Conservation (phyloP, 2,888 invertebrate genomes). For the Julus scanicus region DNA sequence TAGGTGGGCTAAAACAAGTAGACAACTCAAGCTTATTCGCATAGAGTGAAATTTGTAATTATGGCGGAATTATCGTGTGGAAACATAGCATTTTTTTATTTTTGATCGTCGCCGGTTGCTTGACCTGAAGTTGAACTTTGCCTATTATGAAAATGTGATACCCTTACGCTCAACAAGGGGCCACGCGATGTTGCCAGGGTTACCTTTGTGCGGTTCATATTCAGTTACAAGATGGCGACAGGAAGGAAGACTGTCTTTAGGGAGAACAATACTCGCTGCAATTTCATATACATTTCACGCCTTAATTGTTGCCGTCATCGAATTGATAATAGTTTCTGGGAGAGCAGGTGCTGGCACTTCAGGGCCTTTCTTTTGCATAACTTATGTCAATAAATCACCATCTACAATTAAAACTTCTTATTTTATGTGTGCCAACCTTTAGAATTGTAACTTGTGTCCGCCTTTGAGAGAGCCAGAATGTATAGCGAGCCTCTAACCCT, state of each 20-base stretch:
- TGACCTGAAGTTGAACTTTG: constrained; percentile 20
- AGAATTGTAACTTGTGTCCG: no score
- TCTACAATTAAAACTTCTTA: neutral
- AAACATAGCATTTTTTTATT: neutral
- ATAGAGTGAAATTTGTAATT: neutral
- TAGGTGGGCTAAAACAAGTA: no score
- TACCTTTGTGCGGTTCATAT: neutral
- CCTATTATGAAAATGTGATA: constrained; percentile 20
- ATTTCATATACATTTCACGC: neutral
- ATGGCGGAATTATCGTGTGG: neutral
- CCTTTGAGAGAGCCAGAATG: no score
- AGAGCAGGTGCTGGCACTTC: neutral
- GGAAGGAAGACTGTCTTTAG: neutral
- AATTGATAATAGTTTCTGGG: neutral
- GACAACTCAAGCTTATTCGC: neutral
- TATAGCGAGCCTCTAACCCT: no score
- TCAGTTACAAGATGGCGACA: constrained; percentile 17
- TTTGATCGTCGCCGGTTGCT: neutral
- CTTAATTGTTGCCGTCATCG: neutral
- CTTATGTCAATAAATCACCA: neutral
- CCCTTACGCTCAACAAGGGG: neutral
- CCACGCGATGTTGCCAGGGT: neutral
- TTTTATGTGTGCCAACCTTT: no score
- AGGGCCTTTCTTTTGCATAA: neutral
- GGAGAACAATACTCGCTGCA: constrained; percentile 12